Evolutionary conservation across 2,888 invertebrate genomes (phyloP), one percentile per base, ranked within the genome.

Genomic region (Zaprionus obscuricornis): DNA sequence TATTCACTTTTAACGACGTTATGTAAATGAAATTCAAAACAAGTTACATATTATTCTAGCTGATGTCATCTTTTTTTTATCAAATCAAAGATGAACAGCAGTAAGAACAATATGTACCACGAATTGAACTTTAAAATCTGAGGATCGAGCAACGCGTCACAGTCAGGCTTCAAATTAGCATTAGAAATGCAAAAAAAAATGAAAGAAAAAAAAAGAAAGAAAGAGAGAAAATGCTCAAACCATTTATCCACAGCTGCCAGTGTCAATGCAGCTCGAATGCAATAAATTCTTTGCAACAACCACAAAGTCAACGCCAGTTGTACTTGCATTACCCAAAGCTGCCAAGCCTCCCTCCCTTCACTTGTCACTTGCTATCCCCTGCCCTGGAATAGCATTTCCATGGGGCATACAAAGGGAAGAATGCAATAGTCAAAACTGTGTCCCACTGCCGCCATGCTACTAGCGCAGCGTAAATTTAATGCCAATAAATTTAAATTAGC

Each of bases 401-500:
- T 0, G 5, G n/a, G 18, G n/a, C 18, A 1, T 20, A 7, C 4
- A 22, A 22, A 22, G 4, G 22, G 2, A 34, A 3, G 22, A 46
- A 64, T 67, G 49, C 58, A 33, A n/a, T n/a, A n/a, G 33, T 29
- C 59, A 52, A 46, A 65, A 37, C 37, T 27, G 47, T 70, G 70
- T 2, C 5, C 20, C 14, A 43, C 54, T 10, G 16, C 17, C n/a
- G n/a, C n/a, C n/a, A n/a, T n/a, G 57, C 29, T 66, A 54, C 13
- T 40, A 47, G 55, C 50, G 50, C 47, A 49, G 49, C 76, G 58
- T 58, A 83, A 79, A 84, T 86, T 82, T 77, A 52, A 85, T 82
- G 78, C 74, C 86, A 82, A 82, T 82, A 82, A 82, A 82, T 82
- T 82, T 77, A 82, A 85, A 82, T 82, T 82, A 82, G 85, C 72